phyloP scores from a whole-genome alignment of 2,113 vertebrate species.

The Cochlearius cochlearius region DNA sequence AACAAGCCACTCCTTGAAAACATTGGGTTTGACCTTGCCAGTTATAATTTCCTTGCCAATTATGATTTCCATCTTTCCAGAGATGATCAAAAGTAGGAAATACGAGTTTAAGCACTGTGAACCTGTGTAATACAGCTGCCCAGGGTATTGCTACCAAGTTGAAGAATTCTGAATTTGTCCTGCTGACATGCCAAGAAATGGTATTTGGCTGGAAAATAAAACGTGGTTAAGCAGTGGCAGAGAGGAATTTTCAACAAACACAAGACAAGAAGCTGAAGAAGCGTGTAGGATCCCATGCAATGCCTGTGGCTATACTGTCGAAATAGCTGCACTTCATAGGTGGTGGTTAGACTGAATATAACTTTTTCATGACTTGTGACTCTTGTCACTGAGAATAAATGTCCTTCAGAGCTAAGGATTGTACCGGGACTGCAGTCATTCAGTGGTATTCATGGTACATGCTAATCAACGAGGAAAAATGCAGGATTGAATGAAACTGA shows the following conservation, averaged over 20 bases:
- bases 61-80: not conserved
- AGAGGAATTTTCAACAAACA: not conserved
- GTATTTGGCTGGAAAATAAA: not conserved
- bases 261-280: not conserved
- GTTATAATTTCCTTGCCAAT: not conserved
- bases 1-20: not conserved
- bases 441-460: not conserved
- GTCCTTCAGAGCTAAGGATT: not conserved
- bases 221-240: not conserved
- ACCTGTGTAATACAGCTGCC: not conserved
- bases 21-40: not conserved
- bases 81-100: not conserved
- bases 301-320: not conserved
- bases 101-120: not conserved
- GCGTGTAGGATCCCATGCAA: rapidly evolving
- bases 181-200: not conserved
- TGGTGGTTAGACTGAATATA: not conserved
- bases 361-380: not conserved
- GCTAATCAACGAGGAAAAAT: not conserved
- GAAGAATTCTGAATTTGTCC: not conserved
- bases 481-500: not conserved
- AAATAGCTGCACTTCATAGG: not conserved
- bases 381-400: not conserved
- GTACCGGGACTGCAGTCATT: not conserved
- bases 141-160: not conserved